phyloP scores from a whole-genome alignment of 1,140 invertebrate genomes.

The Sipha flava region DNA sequence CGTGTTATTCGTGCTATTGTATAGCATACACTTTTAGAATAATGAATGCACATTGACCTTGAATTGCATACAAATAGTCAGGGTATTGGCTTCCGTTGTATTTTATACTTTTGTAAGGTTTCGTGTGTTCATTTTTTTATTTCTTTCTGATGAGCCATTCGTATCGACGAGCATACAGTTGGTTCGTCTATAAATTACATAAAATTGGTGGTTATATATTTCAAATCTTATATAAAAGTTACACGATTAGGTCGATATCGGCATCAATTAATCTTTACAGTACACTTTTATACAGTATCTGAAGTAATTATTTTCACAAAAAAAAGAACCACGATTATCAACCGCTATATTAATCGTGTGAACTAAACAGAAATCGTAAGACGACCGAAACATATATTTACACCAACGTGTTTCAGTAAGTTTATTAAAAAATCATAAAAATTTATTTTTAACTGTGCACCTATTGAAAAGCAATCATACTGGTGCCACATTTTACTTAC shows the following conservation, averaged over 20 bases:
- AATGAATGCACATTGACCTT: slow-evolving; percentile 2
- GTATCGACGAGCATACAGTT: no score
- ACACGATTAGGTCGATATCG: neutral
- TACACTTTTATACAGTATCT: neutral
- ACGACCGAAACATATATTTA: no score
- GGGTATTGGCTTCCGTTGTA: neutral
- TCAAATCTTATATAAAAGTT: neutral
- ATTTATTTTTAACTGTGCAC: no score
- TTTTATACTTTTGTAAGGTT: neutral
- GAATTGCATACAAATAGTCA: neutral
- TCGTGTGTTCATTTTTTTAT: neutral
- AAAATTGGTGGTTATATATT: neutral
- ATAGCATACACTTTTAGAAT: neutral
- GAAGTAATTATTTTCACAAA: neutral
- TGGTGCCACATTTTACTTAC: no score
- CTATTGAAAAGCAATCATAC: no score
- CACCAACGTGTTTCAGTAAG: no score
- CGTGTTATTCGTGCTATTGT: neutral
- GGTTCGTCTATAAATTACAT: neutral
- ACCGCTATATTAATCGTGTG: neutral
- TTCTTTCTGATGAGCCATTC: neutral
- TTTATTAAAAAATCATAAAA: no score
- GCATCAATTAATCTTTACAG: neutral
- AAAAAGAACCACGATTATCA: neutral
- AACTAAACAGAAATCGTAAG: no score